Evolutionary conservation across 2,113 vertebrate genomes (phyloP).

Genomic region (Hippopotamus amphibius): DNA sequence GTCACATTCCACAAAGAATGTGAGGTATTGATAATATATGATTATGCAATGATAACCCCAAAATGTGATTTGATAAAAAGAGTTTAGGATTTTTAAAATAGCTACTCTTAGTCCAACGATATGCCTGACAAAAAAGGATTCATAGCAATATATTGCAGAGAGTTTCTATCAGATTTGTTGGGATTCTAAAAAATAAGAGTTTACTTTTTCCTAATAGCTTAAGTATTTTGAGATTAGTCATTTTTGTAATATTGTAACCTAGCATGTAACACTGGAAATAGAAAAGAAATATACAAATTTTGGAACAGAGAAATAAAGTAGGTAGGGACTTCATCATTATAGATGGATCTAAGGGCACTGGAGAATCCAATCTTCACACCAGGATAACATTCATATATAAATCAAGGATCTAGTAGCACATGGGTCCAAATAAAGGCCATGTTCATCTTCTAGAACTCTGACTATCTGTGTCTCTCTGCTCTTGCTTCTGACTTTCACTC

Average conservation of each 20-base stretch:
- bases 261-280: not conserved
- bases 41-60: not conserved
- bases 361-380: not conserved
- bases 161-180: not conserved
- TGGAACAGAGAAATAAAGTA: not conserved
- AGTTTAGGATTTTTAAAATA: slow-evolving; percentile 7
- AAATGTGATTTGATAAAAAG: slow-evolving; percentile 20
- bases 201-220: not conserved
- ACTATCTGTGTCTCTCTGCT: not conserved
- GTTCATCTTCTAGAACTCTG: not conserved
- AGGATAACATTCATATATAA: not conserved
- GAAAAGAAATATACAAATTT: not conserved
- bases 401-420: not conserved
- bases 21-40: not conserved
- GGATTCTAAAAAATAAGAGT: slow-evolving; percentile 3
- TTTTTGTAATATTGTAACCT: slow-evolving; percentile 34
- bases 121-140: not conserved
- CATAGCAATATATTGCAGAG: not conserved
- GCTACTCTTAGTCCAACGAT: not conserved
- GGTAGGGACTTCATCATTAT: not conserved
- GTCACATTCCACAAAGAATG: slow-evolving; percentile 7
- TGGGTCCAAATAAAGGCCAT: not conserved
- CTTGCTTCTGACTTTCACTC: not conserved
- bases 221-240: not conserved
- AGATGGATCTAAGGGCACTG: not conserved